Conservation (phyloP, 2,888 invertebrate genomes). For the Caenorhabditis sp. region DNA sequence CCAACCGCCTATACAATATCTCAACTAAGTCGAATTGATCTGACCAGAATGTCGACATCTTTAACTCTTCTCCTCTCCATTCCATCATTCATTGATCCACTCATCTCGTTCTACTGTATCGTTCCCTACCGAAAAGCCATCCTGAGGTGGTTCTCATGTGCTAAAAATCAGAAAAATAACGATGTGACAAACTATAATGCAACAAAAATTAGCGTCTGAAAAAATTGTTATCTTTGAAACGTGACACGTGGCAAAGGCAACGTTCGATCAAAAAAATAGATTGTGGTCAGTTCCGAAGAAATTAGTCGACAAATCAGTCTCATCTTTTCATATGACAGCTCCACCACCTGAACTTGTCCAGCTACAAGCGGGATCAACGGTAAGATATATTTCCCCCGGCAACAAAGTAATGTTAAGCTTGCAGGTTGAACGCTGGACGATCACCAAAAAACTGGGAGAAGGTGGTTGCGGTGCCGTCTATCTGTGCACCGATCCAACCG, state of each 20-base stretch:
- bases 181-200: neutral
- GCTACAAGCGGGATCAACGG: conserved; percentile 50
- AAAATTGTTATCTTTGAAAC: neutral
- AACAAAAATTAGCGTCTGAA: neutral
- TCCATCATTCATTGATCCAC: neutral
- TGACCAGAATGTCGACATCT: neutral
- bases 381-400: conserved; percentile 5
- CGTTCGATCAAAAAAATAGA: neutral
- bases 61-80: neutral
- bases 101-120: neutral
- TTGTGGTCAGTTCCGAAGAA: neutral
- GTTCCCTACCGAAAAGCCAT: neutral
- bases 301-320: conserved; percentile 3
- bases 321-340: conserved; percentile 23
- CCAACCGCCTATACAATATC: conserved; percentile 12
- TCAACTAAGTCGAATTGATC: conserved; percentile 16
- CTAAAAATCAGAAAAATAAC: neutral
- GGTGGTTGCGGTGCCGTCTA: conserved; percentile 67
- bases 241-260: neutral
- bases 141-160: neutral
- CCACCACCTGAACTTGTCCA: conserved; percentile 57
- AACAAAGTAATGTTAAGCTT: too few relatives aligned
- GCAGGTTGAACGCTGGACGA: conserved; percentile 61
- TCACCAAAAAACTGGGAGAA: conserved; percentile 64
- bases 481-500: conserved; percentile 52